phyloP scores from a whole-genome alignment of 2,888 invertebrate genomes.

The Pristionchus fissidentatus region DNA sequence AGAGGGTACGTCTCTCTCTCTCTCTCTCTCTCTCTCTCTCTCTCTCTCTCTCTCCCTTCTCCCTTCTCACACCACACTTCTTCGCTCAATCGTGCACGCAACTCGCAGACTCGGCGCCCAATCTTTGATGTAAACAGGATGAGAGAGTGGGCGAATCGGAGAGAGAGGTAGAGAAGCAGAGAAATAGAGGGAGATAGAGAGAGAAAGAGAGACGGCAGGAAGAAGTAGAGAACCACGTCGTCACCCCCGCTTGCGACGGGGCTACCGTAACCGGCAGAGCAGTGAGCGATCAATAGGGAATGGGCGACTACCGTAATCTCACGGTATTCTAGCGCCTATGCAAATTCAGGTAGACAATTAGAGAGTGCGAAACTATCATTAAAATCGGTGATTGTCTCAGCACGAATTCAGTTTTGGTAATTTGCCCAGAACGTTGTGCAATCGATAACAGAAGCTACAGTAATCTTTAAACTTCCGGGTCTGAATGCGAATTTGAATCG shows the following conservation, averaged over 20 bases:
- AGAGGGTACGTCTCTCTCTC: background rate
- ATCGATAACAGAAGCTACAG: too few species aligned
- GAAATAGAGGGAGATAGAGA: conserved; percentile 28
- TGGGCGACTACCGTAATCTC: conserved; percentile 4
- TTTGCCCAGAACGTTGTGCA: too few species aligned
- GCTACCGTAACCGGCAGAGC: background rate
- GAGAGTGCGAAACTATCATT: too few species aligned
- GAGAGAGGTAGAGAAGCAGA: conserved; percentile 10
- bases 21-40: background rate
- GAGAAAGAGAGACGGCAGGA: background rate
- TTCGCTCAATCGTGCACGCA: background rate
- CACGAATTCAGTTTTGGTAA: too few species aligned
- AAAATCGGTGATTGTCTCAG: too few species aligned
- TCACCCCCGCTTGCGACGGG: background rate
- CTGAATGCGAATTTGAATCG: background rate
- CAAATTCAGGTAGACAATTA: too few species aligned
- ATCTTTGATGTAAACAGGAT: conserved; percentile 18
- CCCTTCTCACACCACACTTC: background rate
- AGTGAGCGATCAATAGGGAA: background rate
- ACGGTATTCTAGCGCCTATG: too few species aligned
- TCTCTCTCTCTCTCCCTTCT: background rate
- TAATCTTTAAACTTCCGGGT: too few species aligned
- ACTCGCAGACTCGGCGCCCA: conserved; percentile 2
- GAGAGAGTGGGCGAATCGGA: background rate
- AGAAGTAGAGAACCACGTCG: background rate